Evolutionary conservation across 53 echinoderm and acorn worm genomes (phyloP).

Genomic region (Antedon mediterranea): DNA sequence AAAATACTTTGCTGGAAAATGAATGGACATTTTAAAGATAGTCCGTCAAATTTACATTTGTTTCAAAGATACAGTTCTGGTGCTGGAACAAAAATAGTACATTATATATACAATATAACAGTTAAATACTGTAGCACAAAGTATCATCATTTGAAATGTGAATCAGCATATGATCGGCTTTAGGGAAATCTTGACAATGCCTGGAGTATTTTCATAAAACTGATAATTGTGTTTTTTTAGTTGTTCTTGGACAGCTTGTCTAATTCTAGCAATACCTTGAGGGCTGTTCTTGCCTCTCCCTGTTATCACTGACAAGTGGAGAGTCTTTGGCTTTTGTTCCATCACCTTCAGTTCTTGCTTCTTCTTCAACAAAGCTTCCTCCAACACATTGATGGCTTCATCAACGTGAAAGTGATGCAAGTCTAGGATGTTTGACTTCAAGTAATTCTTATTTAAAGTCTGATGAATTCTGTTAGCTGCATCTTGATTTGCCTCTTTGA

Average conservation of each 20-base stretch:
- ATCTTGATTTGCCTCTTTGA: not conserved
- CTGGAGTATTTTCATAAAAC: not conserved
- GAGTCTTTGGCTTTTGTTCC: not conserved
- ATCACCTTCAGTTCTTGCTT: not conserved
- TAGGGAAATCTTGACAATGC: not conserved
- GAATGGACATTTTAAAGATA: too few species aligned
- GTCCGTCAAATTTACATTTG: too few species aligned
- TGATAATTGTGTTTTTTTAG: not conserved
- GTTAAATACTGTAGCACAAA: too few species aligned
- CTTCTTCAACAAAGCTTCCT: not conserved
- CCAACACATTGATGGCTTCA: not conserved
- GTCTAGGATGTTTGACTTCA: not conserved
- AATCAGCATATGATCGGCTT: too few species aligned
- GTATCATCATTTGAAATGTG: not conserved
- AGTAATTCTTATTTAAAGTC: not conserved
- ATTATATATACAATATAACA: too few species aligned
- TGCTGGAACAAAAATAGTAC: too few species aligned
- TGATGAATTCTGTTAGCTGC: not conserved
- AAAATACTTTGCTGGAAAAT: too few species aligned
- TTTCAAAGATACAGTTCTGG: too few species aligned
- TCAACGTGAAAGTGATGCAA: not conserved
- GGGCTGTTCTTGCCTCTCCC: not conserved
- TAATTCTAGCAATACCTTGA: not conserved
- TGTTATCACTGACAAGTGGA: not conserved
- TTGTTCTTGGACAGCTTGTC: not conserved